Evolutionary conservation across 2,888 invertebrate species (phyloP).

Genomic region (Zootermopsis nevadensis): DNA sequence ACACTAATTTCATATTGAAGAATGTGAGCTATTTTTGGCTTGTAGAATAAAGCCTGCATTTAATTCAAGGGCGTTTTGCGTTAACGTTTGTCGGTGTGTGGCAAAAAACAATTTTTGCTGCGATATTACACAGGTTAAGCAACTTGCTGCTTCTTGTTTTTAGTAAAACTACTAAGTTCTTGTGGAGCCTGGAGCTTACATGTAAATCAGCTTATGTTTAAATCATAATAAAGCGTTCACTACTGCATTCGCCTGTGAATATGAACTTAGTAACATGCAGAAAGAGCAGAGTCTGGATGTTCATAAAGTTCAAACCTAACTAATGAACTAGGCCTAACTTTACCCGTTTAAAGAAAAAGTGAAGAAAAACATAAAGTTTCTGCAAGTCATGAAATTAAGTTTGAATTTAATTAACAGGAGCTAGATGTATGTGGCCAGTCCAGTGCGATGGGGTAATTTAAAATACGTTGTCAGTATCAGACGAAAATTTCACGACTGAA

Average conservation of each 20-base stretch:
- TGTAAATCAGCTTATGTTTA: constrained; percentile 1
- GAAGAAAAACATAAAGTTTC: background rate
- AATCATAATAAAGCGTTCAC: constrained; percentile 26
- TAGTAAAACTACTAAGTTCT: no score
- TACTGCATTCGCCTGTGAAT: background rate
- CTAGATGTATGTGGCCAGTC: background rate
- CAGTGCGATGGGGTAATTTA: background rate
- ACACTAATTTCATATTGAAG: no score
- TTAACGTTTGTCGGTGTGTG: no score
- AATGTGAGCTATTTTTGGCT: no score
- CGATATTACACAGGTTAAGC: no score
- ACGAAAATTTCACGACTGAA: background rate
- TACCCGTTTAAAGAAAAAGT: background rate
- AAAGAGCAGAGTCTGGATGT: background rate
- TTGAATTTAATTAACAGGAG: background rate
- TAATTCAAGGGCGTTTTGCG: no score
- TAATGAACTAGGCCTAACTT: background rate
- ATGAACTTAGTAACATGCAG: background rate
- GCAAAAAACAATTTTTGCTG: no score
- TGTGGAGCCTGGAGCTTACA: no score
- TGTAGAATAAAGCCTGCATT: no score
- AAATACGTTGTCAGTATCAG: background rate
- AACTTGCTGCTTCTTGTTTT: no score
- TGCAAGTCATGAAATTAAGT: background rate
- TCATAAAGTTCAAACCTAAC: background rate